These are phyloP conservation scores for Nesospiza acunhae DNA, from an alignment of 2,113 vertebrate species.

Conservation along the genomic window DNA sequence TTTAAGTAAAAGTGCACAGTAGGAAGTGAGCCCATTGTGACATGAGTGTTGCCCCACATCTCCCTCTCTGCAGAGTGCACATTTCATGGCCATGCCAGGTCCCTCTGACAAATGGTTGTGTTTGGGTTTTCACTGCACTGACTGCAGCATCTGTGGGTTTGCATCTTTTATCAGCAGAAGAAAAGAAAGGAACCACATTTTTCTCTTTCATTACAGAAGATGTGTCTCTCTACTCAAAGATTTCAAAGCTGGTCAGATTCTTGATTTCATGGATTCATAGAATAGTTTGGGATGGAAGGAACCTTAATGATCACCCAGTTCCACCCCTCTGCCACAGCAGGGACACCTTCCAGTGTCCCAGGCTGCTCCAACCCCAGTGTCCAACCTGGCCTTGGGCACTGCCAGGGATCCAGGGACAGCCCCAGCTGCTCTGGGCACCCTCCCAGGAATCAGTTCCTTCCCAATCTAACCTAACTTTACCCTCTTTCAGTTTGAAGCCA, in stretches of 20 bases:
- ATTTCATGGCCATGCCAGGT: background rate
- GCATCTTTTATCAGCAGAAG: background rate
- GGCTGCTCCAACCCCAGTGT: background rate
- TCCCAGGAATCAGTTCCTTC: fast-evolving
- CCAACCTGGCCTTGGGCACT: background rate
- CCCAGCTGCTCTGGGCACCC: background rate
- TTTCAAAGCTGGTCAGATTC: background rate
- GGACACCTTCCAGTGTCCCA: background rate
- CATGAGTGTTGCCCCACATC: background rate
- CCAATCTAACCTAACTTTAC: fast-evolving
- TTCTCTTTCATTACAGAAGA: background rate
- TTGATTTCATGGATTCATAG: background rate
- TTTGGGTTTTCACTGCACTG: background rate
- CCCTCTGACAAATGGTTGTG: background rate
- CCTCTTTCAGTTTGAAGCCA: background rate
- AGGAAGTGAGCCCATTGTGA: background rate
- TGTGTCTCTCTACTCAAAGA: background rate
- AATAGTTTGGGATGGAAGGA: background rate
- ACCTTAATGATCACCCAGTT: fast-evolving
- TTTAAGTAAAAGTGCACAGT: background rate
- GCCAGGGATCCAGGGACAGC: background rate
- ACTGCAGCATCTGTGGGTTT: background rate
- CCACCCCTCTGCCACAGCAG: background rate
- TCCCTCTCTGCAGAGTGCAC: background rate
- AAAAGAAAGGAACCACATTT: background rate